Conservation (phyloP, 2,113 vertebrate species). For the Paralichthys olivaceus region DNA sequence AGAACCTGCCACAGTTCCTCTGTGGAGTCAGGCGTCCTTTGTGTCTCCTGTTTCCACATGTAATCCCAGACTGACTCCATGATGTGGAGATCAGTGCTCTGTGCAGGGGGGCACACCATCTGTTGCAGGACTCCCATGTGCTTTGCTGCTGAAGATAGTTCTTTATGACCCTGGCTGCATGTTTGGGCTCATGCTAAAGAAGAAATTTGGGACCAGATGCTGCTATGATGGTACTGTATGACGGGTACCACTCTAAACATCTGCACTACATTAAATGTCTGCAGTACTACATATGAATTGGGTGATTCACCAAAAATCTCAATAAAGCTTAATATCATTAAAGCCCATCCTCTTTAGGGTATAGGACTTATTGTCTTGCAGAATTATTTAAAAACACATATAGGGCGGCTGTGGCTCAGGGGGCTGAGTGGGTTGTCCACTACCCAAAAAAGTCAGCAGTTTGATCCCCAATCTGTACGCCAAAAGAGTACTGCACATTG, state of each 20-base stretch:
- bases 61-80: constrained; percentile 52
- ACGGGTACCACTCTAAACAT: neutral
- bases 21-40: constrained; percentile 24
- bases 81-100: constrained; percentile 39
- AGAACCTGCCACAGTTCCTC: constrained; percentile 6
- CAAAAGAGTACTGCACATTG: too few relatives aligned
- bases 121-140: constrained; percentile 39
- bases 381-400: neutral
- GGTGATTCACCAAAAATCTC: too few relatives aligned
- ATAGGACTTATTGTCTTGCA: neutral
- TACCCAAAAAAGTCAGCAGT: too few relatives aligned
- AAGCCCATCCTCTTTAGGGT: neutral
- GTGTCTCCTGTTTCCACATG: constrained; percentile 29
- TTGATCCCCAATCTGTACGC: too few relatives aligned
- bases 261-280: neutral
- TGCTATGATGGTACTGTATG: neutral
- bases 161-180: neutral
- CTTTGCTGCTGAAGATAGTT: constrained; percentile 28
- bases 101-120: constrained; percentile 36
- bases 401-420: too few relatives aligned
- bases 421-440: too few relatives aligned
- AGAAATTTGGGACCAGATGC: neutral
- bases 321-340: neutral
- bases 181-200: neutral
- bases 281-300: too few relatives aligned